Evolutionary conservation across 2,797 vertebrate species (phyloP), one percentile per base, ranked within the genome.

Genomic region (Vespertilio murinus): DNA sequence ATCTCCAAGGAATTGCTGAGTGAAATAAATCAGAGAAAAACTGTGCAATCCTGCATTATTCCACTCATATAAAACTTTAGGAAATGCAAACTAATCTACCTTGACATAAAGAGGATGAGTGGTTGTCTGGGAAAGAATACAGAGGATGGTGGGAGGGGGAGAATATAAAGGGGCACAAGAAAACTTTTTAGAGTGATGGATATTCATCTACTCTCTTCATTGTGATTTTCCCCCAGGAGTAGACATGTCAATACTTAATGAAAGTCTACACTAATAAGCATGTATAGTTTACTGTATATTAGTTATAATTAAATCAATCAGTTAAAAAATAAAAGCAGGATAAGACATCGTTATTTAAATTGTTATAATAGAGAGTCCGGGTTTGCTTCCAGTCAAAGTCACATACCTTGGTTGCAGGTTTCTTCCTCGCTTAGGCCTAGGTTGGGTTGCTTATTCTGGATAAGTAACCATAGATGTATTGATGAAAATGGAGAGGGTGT

Each of bases 321-420:
- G 61, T 85, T 75, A 40, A 69, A 90, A 59, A 56, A 56, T 23
- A 28, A 56, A 56, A 45, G 13, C n/a, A 56, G 38, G 61, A n/a
- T 33, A 81, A 74, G 33, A 38, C 47, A 52, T 67, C 73, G 35
- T 86, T 65, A 87, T 81, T n/a, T 85, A 81, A 64, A 88, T 95
- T 71, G 28, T 94, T 88, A 69, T 59, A 59, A 28, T 59, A 59
- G 25, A 30, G 56, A 59, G 56, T 13, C 56, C 2, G 25, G 56
- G 56, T 59, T 59, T 59, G 56, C 13, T 59, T 59, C 56, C 0
- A 12, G 56, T 59, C 56, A 59, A 59, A 11, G 56, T 59, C 23
- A 59, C 1, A 10, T 59, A 59, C 23, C 54, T 59, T 28, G 54
- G 54, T 59, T 59, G 56, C 56, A 59, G 56, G 25, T 28, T 59